Percentiles rank a stretch among this genome's conserved stretches.
Conservation (phyloP, 1,140 invertebrate genomes). For the Contarinia nasturtii region DNA sequence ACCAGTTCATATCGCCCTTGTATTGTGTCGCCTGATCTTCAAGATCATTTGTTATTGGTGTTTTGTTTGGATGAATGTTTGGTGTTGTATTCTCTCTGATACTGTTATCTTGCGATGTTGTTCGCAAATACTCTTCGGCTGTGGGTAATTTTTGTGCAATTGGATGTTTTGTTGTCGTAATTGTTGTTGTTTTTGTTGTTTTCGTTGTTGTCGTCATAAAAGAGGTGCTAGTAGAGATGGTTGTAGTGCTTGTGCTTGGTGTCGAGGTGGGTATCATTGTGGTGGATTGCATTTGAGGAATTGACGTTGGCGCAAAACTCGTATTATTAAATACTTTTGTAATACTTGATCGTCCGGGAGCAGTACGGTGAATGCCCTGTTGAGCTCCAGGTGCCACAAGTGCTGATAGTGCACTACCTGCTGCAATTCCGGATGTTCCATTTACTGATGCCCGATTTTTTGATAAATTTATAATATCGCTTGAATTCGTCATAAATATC, state of each 20-base stretch:
- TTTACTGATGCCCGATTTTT: background rate
- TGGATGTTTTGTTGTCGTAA: conserved; percentile 3
- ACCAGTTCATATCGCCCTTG: conserved; percentile 43
- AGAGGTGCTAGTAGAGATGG: no score
- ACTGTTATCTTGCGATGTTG: conserved; percentile 11
- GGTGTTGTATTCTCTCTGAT: conserved; percentile 11
- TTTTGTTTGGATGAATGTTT: conserved; percentile 12
- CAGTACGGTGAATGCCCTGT: conserved; percentile 6
- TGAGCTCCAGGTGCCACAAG: background rate
- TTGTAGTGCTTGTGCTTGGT: background rate
- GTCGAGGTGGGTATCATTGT: background rate
- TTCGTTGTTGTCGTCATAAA: no score
- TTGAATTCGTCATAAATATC: background rate
- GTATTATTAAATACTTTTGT: conserved; percentile 38
- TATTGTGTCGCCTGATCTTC: conserved; percentile 10
- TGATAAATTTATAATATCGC: background rate
- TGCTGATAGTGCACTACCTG: conserved; percentile 3
- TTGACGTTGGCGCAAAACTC: background rate
- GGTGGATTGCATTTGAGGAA: background rate
- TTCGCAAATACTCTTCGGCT: conserved; percentile 20
- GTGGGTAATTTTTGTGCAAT: conserved; percentile 13
- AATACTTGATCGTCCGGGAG: conserved; percentile 33
- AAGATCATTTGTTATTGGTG: background rate
- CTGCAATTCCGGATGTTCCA: background rate
- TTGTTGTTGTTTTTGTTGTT: no score